Evolutionary conservation across 1,140 invertebrate genomes (phyloP).

Genomic region (Helicoverpa armigera): DNA sequence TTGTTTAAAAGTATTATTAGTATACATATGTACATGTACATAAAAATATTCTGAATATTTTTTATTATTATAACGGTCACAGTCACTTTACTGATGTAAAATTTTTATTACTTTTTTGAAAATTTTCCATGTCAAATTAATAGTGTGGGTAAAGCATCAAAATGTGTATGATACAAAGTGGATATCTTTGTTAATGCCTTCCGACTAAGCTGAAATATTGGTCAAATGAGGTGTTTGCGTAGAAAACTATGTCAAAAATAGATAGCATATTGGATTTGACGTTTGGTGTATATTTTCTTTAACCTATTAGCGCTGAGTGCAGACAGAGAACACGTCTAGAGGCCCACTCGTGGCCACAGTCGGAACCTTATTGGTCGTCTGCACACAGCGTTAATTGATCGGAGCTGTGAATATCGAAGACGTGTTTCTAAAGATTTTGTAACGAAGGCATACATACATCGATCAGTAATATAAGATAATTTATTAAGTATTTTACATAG

Average conservation of each 20-base stretch:
- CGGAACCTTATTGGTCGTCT: neutral
- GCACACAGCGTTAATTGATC: constrained; percentile 2
- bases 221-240: neutral
- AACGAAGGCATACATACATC: constrained; percentile 45
- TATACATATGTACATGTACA: constrained; percentile 74
- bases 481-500: constrained; percentile 47
- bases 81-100: constrained; percentile 51
- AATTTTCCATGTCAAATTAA: constrained; percentile 45
- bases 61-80: constrained; percentile 70
- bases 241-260: constrained; percentile 1
- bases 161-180: constrained; percentile 41
- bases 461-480: constrained; percentile 47
- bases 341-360: too few relatives aligned
- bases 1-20: constrained; percentile 86
- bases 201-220: neutral
- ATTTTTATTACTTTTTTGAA: neutral
- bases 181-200: constrained; percentile 1
- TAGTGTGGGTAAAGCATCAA: constrained; percentile 53
- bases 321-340: neutral
- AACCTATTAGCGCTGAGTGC: constrained; percentile 16
- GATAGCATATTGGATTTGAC: neutral
- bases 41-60: constrained; percentile 81
- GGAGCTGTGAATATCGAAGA: constrained; percentile 45
- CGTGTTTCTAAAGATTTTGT: constrained; percentile 33
- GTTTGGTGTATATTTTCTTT: constrained; percentile 44